Evolutionary conservation across 2,113 vertebrate genomes (phyloP).

Genomic region (Anoplopoma fimbria): DNA sequence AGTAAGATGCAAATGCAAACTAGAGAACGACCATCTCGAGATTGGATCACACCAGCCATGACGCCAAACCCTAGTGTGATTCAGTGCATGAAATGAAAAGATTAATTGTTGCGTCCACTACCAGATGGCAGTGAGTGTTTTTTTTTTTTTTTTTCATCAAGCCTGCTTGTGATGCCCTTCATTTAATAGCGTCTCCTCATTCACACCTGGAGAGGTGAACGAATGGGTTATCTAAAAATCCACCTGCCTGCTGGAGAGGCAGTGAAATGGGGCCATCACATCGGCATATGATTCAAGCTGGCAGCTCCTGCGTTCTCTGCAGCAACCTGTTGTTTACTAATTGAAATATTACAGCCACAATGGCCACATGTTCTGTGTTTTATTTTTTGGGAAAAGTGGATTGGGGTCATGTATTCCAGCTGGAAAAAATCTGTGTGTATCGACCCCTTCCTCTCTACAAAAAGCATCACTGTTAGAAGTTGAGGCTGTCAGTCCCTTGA

Average conservation of each 20-base stretch:
- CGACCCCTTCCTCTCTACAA: neutral
- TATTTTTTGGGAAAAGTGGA: neutral
- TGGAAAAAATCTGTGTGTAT: constrained; percentile 3
- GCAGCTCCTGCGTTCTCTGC: neutral
- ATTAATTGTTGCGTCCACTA: neutral
- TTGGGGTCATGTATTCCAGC: constrained; percentile 9
- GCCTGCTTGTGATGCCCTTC: constrained; percentile 2
- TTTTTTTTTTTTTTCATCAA: neutral
- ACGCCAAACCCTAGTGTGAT: neutral
- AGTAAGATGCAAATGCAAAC: neutral
- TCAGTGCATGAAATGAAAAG: neutral
- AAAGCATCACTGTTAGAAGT: neutral
- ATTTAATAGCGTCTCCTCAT: constrained; percentile 16
- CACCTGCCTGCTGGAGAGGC: constrained; percentile 13
- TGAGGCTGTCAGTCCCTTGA: neutral
- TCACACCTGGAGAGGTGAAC: constrained; percentile 22
- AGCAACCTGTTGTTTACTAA: constrained; percentile 33
- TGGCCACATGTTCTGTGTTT: neutral
- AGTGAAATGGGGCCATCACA: constrained; percentile 13
- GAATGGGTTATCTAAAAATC: constrained; percentile 27
- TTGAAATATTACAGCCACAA: neutral
- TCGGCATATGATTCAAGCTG: constrained; percentile 13
- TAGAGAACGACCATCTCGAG: neutral
- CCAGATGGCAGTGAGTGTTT: constrained; percentile 1
- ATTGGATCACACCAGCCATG: too few species aligned